phyloP scores from a whole-genome alignment of 2,113 vertebrate genomes.

The Tenrec ecaudatus region DNA sequence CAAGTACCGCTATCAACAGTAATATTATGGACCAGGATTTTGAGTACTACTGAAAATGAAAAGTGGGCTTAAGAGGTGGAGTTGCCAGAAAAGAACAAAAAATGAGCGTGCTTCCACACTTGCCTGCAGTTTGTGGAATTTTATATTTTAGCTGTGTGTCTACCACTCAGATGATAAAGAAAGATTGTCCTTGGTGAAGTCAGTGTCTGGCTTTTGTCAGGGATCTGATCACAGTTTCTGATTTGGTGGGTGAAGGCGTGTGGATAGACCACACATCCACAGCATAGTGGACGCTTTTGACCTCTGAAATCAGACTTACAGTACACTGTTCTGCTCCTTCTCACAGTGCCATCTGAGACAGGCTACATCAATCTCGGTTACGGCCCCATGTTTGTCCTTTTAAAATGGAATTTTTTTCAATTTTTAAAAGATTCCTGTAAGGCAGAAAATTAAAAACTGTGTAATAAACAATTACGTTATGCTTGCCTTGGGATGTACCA shows the following conservation, averaged over 20 bases:
- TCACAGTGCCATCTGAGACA: neutral
- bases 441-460: neutral
- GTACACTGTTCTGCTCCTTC: neutral
- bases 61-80: conserved; percentile 12
- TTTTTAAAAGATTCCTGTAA: neutral
- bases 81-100: neutral
- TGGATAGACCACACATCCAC: neutral
- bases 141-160: neutral
- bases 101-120: neutral
- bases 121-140: neutral
- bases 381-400: neutral
- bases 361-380: too few species aligned
- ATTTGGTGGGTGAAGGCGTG: neutral
- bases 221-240: neutral
- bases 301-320: neutral
- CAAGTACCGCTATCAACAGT: too few species aligned
- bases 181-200: neutral
- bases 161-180: neutral
- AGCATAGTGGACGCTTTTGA: neutral
- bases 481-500: neutral
- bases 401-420: conserved; percentile 2
- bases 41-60: neutral
- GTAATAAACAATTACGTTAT: neutral
- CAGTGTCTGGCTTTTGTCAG: neutral
- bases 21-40: too few species aligned